Base-by-base conservation (phyloP, 2,888 invertebrate species). In the Argynnis bischoffii region DNA sequence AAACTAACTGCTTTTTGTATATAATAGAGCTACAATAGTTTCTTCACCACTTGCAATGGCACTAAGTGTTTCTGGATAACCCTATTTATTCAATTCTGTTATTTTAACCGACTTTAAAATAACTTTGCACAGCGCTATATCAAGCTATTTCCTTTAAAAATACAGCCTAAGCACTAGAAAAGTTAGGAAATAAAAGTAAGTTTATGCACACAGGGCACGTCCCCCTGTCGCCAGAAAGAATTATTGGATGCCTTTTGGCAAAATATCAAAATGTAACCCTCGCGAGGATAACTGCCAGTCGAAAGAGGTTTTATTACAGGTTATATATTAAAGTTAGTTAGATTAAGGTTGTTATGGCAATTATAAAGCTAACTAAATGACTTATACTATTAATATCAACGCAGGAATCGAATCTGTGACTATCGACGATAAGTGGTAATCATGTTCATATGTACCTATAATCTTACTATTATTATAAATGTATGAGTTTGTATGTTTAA, bases 171-270 rank as follows among this genome's bases (percentile, higher is more conserved):
- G 14, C 14, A n/a, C 11, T 47, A 57, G 46, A 15, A 31, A 15
- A 16, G 26, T 48, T 35, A 35, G 50, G 35, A 31, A 53, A 35
- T 56, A 50, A 55, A 56, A 14, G 53, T 18, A 55, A 48, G 18
- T 48, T 35, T 41, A 18, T 47, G 70, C 35, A 57, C 61, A 46
- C 60, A 55, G 64, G 41, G 26, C 69, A 70, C 67, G 70, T 63
- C 70, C 61, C 64, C 54, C 60, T 63, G 74, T 70, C 75, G 71
- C 74, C 74, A 35, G 16, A 67, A 69, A 71, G 68, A 73, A 71
- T 72, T 71, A 70, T 68, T 64, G 66, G 63, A 63, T 72, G 70
- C 53, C 70, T 72, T 69, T 74, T 76, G 76, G 76, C 76, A 75
- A 67, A 71, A 73, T 66, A 72, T 76, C 75, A 76, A 76, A 72